Evolutionary conservation across 2,113 vertebrate genomes (phyloP), one percentile per base, ranked within the genome.

Genomic region (Pedetes capensis): DNA sequence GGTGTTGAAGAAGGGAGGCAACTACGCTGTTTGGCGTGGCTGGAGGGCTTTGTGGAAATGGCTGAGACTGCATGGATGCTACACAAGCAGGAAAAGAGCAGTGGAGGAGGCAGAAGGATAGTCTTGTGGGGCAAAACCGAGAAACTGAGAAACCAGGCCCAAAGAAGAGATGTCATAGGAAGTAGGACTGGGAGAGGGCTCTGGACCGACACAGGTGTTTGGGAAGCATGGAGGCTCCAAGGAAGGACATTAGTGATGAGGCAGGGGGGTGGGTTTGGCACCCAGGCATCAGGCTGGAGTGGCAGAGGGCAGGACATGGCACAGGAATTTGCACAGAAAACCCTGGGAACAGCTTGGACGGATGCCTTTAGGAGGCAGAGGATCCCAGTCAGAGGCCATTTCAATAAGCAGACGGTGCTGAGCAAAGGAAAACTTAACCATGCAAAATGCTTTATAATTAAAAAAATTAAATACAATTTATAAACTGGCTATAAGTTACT

Each of bases 241-340:
- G 9, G 47, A 53, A 13, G 12, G 34, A 37, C 0, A 2, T 5
- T 4, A 2, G 25, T 23, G 72, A 64, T 0, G 1, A 39, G 0
- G 9, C 1, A 5, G 37, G 34, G 32, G 47, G 51, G 8, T 12
- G 53, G 61, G 14, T 7, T 13, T 66, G 49, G 42, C 11, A 72
- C 55, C 2, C 34, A 64, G 51, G 63, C 18, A 49, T 47, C 8
- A 53, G 27, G 44, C 37, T 34, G 29, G 5, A 44, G 68, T 25
- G 11, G 34, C 13, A 32, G 32, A 3, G 32, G 34, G 18, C 7
- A 51, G 16, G n/a, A 34, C 42, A 76, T 1, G 29, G 39, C 3
- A 14, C 2, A 44, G 37, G 42, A 22, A 16, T 25, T 22, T 44
- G 22, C 42, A 89, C 5, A 39, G 51, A 49, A 63, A 69, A 39